Evolutionary conservation across 64 coral and sea anemone genomes (phyloP), one percentile per base, ranked within the genome.

Genomic region (Stichodactyla helianthus): DNA sequence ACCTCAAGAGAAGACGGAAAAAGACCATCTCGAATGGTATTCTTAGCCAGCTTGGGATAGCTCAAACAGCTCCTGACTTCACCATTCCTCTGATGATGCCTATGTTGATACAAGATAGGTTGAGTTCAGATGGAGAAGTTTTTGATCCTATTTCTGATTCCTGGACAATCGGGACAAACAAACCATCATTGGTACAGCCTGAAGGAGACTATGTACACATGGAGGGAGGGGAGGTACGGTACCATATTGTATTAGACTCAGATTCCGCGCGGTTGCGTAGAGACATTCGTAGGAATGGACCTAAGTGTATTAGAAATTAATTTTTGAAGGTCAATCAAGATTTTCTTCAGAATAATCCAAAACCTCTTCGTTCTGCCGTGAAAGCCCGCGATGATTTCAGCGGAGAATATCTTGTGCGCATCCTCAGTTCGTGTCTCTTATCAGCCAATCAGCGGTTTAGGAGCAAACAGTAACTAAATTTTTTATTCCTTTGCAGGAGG

Each of bases 81-180:
- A 84, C 83, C 15, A 84, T 84, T 12, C 83, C 83, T 23, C 57
- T 84, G 7, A 84, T 84, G 83, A 6, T 84, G 13, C 83, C 83
- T 5, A 60, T 84, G 55, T 54, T 84, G 0, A 60, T 84, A 57
- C 83, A 84, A 84, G 55, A 60, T 50, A 60, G 27, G 53, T 84
- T 81, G 52, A 54, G 52, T 15, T 52, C 35, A 51, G 78, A 81
- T 7, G 52, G 68, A 15, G 78, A 81, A 31, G 78, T 81, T 19
- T 81, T 81, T 81, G 78, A 81, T 81, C 78, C 78, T 52, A 20
- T 81, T 51, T 52, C 35, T 17, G 17, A 81, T 52, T 53, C 50
- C 50, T 52, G 78, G 35, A 18, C 78, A 50, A 50, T 79, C 20
- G 77, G 77, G 10, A 81, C 50, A 6, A 53, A 51, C n/a, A 22